A percentile compares a stretch with the other conserved stretches of the same genome.
Evolutionary conservation across 2,797 vertebrate species (phyloP).

Genomic region (Limosa lapponica): DNA sequence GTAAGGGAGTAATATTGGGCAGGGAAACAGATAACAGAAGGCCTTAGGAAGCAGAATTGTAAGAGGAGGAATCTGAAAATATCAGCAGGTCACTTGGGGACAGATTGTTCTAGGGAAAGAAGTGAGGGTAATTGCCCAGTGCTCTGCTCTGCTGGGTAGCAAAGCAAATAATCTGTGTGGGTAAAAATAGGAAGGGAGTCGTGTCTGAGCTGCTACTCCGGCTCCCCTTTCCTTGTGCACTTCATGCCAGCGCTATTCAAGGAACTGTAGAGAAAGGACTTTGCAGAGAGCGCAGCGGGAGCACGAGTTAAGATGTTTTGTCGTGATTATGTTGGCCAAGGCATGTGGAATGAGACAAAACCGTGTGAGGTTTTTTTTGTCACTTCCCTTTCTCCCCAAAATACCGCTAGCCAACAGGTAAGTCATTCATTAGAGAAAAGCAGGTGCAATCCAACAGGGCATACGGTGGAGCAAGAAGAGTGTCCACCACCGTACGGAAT

Average conservation of each 20-base stretch:
- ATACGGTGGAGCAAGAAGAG: fast-evolving
- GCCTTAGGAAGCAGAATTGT: not conserved
- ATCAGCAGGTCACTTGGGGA: not conserved
- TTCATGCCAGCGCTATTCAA: not conserved
- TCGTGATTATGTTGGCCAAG: not conserved
- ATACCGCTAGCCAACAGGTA: not conserved
- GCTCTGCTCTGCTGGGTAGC: not conserved
- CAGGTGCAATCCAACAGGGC: not conserved
- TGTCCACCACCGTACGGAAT: fast-evolving
- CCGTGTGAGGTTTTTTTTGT: fast-evolving
- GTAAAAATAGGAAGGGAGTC: conserved; percentile 35
- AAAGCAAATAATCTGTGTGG: not conserved
- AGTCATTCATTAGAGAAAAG: not conserved
- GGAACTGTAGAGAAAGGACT: not conserved
- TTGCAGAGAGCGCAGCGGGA: not conserved
- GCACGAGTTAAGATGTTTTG: not conserved
- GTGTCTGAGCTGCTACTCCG: not conserved
- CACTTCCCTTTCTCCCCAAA: not conserved
- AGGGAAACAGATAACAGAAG: conserved; percentile 25
- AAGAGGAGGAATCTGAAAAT: not conserved
- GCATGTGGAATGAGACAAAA: not conserved
- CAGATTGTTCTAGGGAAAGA: not conserved
- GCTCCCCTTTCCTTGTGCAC: not conserved
- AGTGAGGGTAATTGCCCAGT: conserved; percentile 5
- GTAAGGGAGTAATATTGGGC: not conserved